These are phyloP conservation scores for Eupsilia transversa DNA, from an alignment of 2,888 invertebrate species.

Conservation along the genomic window DNA sequence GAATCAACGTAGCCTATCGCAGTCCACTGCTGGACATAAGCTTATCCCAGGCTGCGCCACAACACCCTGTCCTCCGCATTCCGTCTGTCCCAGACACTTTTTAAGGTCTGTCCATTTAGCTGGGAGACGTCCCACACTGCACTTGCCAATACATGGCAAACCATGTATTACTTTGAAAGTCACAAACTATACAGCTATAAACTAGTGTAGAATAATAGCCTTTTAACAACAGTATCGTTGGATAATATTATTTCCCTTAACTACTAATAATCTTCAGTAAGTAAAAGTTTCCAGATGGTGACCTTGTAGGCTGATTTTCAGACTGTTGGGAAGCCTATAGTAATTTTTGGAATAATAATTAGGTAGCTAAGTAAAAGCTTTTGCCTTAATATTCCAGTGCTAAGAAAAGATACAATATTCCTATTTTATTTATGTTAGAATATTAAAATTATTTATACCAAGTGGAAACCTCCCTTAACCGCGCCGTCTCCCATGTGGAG, in stretches of 20 bases:
- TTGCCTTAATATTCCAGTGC: background rate
- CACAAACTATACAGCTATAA: background rate
- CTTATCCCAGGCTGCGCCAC: too few relatives aligned
- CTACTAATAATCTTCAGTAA: background rate
- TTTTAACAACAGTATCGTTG: background rate
- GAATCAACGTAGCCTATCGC: too few relatives aligned
- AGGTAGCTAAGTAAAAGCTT: background rate
- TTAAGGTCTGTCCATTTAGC: too few relatives aligned
- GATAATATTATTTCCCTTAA: background rate
- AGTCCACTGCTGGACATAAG: too few relatives aligned
- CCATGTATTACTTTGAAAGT: background rate
- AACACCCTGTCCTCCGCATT: too few relatives aligned
- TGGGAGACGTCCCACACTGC: too few relatives aligned
- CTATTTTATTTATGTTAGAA: slow-evolving; percentile 20
- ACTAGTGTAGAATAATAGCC: background rate
- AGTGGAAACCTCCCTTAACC: slow-evolving; percentile 24
- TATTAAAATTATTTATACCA: slow-evolving; percentile 15
- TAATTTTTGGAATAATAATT: slow-evolving; percentile 4
- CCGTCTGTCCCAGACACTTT: too few relatives aligned
- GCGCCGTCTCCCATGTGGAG: slow-evolving; percentile 45
- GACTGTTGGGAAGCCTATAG: background rate
- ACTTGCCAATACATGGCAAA: too few relatives aligned
- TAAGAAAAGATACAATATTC: background rate
- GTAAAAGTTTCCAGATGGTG: background rate
- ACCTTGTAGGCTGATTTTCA: background rate